Evolutionary conservation across 2,888 invertebrate species (phyloP).

Genomic region (Strigamia transsilvanica): DNA sequence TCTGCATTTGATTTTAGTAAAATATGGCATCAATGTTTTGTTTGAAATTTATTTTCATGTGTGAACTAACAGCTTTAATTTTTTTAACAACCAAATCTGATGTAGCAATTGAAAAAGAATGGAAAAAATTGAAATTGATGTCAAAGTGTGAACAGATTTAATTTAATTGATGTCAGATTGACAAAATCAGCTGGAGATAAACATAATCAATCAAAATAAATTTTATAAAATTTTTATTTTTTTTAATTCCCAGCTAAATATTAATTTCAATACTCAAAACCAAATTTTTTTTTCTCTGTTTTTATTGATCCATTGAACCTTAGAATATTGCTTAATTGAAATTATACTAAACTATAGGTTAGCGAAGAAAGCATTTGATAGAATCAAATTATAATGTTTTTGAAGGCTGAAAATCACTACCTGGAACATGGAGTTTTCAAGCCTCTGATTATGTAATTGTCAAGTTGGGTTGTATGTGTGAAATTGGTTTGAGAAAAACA

Average conservation of each 20-base stretch:
- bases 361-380: not conserved
- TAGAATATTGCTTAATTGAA: not conserved
- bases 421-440: not conserved
- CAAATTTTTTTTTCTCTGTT: not conserved
- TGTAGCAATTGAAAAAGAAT: not conserved
- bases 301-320: constrained; percentile 24
- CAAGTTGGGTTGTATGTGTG: not conserved
- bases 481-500: not conserved
- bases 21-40: no score
- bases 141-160: constrained; percentile 5
- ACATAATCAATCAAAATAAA: not conserved
- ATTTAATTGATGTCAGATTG: constrained; percentile 28
- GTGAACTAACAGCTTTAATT: no score
- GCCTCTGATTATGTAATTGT: constrained; percentile 36
- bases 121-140: constrained; percentile 24
- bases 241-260: not conserved
- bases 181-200: not conserved
- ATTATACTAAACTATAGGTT: not conserved
- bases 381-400: constrained; percentile 15
- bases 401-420: constrained; percentile 3
- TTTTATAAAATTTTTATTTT: not conserved
- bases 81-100: not conserved
- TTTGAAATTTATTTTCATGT: no score
- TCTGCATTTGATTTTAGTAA: not conserved
- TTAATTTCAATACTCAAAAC: not conserved